Evolutionary conservation across 2,797 vertebrate species (phyloP).

Genomic region (Poecilia gillii): DNA sequence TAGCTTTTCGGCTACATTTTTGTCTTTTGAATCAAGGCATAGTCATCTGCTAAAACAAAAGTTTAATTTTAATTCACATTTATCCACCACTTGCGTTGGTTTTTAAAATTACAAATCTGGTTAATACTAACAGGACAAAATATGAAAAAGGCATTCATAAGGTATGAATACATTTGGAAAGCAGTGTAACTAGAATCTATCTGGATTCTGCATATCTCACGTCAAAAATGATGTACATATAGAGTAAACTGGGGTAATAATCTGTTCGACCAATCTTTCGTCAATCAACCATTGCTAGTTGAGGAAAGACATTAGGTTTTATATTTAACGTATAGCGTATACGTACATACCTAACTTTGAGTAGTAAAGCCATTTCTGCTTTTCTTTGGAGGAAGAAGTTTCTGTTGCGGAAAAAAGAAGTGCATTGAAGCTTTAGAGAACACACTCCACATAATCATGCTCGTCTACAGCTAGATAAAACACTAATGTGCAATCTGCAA

Average conservation of each 20-base stretch:
- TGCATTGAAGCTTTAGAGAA: conserved; percentile 73
- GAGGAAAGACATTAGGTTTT: conserved; percentile 76
- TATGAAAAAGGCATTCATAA: neutral
- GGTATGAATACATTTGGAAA: neutral
- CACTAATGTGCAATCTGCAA: conserved; percentile 56
- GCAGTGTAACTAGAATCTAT: conserved; percentile 19
- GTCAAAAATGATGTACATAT: conserved; percentile 50
- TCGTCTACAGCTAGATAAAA: conserved; percentile 71
- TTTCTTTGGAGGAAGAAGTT: conserved; percentile 73
- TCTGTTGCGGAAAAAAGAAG: conserved; percentile 81
- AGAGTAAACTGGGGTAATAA: conserved; percentile 33
- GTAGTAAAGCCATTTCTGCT: conserved; percentile 85
- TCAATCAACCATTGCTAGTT: conserved; percentile 80
- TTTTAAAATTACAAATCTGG: neutral
- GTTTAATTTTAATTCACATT: neutral
- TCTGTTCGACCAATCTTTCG: conserved; percentile 52
- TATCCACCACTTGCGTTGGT: neutral
- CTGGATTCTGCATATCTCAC: conserved; percentile 30
- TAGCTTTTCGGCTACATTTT: neutral
- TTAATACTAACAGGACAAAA: neutral
- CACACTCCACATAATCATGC: conserved; percentile 68
- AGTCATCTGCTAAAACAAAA: neutral
- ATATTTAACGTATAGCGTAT: conserved; percentile 55
- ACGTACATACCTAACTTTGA: conserved; percentile 87
- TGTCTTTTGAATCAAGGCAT: neutral